Conservation (phyloP, 2,113 vertebrate genomes). For the Eulemur macaco region DNA sequence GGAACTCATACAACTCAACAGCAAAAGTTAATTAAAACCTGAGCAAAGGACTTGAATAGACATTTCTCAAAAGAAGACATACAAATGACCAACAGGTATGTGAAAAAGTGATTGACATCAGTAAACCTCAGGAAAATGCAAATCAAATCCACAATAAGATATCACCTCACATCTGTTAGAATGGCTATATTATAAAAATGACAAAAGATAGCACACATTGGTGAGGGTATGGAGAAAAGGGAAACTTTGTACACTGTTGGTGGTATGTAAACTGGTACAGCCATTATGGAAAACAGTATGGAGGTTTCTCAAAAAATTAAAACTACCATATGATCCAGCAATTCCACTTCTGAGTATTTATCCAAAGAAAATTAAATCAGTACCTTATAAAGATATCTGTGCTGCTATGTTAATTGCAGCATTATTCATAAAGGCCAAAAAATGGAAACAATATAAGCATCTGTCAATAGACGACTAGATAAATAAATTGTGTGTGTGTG, state of each 20-base stretch:
- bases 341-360: too few relatives aligned
- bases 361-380: too few relatives aligned
- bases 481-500: background rate
- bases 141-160: background rate
- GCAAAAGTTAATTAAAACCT: background rate
- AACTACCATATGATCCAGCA: too few relatives aligned
- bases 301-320: too few relatives aligned
- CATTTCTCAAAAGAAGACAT: background rate
- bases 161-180: background rate
- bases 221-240: background rate
- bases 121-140: background rate
- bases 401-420: too few relatives aligned
- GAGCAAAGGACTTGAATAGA: background rate
- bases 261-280: background rate
- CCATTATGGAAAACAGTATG: too few relatives aligned
- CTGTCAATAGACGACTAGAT: background rate
- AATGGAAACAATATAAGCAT: too few relatives aligned
- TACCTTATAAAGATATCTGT: too few relatives aligned
- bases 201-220: background rate
- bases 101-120: background rate
- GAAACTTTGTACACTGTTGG: background rate
- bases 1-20: background rate
- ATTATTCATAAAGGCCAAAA: too few relatives aligned
- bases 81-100: background rate
- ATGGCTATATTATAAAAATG: background rate